Evolutionary conservation across 2,888 invertebrate species (phyloP).

Genomic region (Pseudococcus viburni): DNA sequence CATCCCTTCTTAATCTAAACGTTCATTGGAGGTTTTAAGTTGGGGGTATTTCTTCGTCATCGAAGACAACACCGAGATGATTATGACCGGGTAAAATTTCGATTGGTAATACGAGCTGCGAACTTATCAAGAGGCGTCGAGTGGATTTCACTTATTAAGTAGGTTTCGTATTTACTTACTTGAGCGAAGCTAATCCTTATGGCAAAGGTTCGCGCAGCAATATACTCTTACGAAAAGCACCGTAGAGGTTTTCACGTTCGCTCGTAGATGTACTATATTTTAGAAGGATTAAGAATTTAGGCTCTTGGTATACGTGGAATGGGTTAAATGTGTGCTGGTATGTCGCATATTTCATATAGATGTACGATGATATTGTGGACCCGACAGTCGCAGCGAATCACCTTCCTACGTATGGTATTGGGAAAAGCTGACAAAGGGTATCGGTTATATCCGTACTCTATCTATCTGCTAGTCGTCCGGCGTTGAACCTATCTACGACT

Average conservation of each 20-base stretch:
- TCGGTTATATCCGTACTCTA: no score
- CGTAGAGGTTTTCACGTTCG: background rate
- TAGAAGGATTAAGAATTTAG: background rate
- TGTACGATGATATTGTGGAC: no score
- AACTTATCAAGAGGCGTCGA: background rate
- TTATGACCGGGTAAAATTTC: background rate
- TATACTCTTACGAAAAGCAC: background rate
- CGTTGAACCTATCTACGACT: no score
- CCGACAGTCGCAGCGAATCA: no score
- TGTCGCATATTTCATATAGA: background rate
- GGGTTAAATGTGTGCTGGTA: background rate
- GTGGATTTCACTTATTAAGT: slow-evolving; percentile 16
- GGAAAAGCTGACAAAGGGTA: no score
- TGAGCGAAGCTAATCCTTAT: slow-evolving; percentile 3
- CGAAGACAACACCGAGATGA: background rate
- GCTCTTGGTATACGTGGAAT: no score
- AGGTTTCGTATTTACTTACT: slow-evolving; percentile 13
- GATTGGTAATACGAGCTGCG: background rate
- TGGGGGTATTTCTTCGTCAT: background rate
- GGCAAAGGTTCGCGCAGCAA: background rate
- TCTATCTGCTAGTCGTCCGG: no score
- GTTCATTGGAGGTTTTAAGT: background rate
- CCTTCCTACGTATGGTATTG: no score
- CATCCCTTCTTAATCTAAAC: no score
- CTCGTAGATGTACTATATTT: background rate